Base-by-base conservation (phyloP, 2,113 vertebrate genomes). In the Platichthys stellatus region DNA sequence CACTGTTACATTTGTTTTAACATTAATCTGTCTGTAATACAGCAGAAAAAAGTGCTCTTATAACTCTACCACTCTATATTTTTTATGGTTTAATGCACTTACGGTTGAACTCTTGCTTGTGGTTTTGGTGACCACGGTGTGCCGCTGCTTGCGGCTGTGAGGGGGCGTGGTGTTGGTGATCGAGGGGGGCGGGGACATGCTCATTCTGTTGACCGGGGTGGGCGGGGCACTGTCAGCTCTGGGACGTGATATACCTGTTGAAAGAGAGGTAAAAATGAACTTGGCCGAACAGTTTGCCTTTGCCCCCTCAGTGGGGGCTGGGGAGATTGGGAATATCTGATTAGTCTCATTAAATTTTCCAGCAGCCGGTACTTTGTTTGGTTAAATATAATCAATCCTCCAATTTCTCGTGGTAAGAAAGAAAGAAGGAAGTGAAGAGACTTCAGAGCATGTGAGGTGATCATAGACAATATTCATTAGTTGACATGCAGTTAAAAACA, bases 161-260 rank as follows among this genome's bases (percentile, higher is more conserved):
- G 97, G 97, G 1, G 97, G 96, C 0, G 97, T 99, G 61, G 97
- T 99, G 90, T 96, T 97, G 88, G 89, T 87, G 2, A 96, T 93
- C n/a, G 95, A 93, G 28, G 59, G 96, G 11, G 93, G 92, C 2
- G 96, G 96, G 49, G 97, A 96, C 96, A 98, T 97, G 93, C 95
- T 99, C 87, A 97, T 92, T 89, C 97, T 95, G 80, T 97, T 98
- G 38, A 98, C 97, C 0, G 97, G 97, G 0, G 97, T 98, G 80
- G 97, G 96, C 0, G 97, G 97, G 45, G 97, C 96, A 2, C 97
- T 99, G 76, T 99, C 97, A 4, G 96, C 94, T 54, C 97, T 92
- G 23, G 97, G 97, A 6, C 97, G 95, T 23, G 97, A 98, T 90
- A 98, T 97, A 86, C 97, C 97, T 99, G 88, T 54, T 2, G 58